These are phyloP conservation scores for Ibycter americanus DNA, from an alignment of 2,797 vertebrate species.

Conservation along the genomic window DNA sequence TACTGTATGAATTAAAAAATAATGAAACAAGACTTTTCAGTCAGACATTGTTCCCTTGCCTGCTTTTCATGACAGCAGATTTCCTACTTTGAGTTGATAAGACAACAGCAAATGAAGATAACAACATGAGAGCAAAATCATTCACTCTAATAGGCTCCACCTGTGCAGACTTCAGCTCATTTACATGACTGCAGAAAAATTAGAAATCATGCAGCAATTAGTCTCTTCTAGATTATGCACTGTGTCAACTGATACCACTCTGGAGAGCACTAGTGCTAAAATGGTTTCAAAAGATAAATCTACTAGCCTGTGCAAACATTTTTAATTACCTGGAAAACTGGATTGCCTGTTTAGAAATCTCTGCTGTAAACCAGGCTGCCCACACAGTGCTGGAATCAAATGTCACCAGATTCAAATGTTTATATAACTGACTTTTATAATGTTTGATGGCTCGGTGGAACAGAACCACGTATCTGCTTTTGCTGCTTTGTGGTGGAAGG, in stretches of 20 bases:
- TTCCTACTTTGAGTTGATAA: slow-evolving; percentile 80
- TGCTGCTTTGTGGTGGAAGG: slow-evolving; percentile 48
- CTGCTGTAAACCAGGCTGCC: slow-evolving; percentile 75
- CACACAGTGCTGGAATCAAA: slow-evolving; percentile 75
- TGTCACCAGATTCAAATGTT: slow-evolving; percentile 76
- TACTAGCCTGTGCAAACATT: slow-evolving; percentile 83
- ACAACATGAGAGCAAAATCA: slow-evolving; percentile 81
- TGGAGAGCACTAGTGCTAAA: slow-evolving; percentile 82
- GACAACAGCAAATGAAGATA: slow-evolving; percentile 84
- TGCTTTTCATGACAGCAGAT: slow-evolving; percentile 79
- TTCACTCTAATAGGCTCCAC: slow-evolving; percentile 84
- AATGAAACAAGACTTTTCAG: slow-evolving; percentile 92
- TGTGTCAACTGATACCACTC: slow-evolving; percentile 85
- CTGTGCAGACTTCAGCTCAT: slow-evolving; percentile 81
- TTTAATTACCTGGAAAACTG: slow-evolving; percentile 85
- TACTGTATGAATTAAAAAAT: slow-evolving; percentile 95
- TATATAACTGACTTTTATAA: slow-evolving; percentile 78
- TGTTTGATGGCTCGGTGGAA: slow-evolving; percentile 75
- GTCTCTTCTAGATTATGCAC: slow-evolving; percentile 84
- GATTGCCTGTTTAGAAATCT: slow-evolving; percentile 78
- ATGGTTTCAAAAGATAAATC: slow-evolving; percentile 84
- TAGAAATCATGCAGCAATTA: slow-evolving; percentile 84
- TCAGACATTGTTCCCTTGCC: slow-evolving; percentile 85
- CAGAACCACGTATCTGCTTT: slow-evolving; percentile 57
- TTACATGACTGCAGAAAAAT: slow-evolving; percentile 85